Conservation (phyloP, 2,113 vertebrate genomes). For the Sinosuthora webbiana region DNA sequence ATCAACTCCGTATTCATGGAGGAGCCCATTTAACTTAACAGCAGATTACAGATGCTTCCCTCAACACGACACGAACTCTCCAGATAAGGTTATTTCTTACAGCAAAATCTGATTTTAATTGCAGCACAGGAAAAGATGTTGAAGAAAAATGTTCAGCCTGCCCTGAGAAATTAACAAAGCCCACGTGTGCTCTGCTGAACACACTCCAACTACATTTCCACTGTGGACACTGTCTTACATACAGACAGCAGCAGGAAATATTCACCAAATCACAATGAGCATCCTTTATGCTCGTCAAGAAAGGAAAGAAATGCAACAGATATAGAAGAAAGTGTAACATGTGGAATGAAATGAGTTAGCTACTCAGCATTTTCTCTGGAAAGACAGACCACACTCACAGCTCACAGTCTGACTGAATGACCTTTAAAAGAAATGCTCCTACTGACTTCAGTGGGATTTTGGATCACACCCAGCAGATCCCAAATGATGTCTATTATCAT, state of each 20-base stretch:
- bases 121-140: not conserved
- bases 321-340: not conserved
- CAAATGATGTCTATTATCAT: not conserved
- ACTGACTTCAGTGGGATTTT: not conserved
- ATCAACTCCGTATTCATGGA: not conserved
- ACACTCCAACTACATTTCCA: not conserved
- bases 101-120: not conserved
- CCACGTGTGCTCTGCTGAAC: not conserved
- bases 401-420: not conserved
- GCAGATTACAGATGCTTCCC: not conserved
- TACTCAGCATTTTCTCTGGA: not conserved
- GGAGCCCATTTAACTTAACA: not conserved
- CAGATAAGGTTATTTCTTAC: not conserved
- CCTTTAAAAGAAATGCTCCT: not conserved
- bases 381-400: not conserved
- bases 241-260: not conserved
- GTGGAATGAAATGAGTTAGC: not conserved
- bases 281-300: not conserved
- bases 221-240: not conserved
- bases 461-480: not conserved
- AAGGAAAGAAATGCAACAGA: not conserved
- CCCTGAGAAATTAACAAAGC: not conserved
- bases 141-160: not conserved
- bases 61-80: accelerated
- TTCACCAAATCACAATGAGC: not conserved